Evolutionary conservation across 2,113 vertebrate species (phyloP), one percentile per base, ranked within the genome.

Genomic region (Microcebus griseorufus): DNA sequence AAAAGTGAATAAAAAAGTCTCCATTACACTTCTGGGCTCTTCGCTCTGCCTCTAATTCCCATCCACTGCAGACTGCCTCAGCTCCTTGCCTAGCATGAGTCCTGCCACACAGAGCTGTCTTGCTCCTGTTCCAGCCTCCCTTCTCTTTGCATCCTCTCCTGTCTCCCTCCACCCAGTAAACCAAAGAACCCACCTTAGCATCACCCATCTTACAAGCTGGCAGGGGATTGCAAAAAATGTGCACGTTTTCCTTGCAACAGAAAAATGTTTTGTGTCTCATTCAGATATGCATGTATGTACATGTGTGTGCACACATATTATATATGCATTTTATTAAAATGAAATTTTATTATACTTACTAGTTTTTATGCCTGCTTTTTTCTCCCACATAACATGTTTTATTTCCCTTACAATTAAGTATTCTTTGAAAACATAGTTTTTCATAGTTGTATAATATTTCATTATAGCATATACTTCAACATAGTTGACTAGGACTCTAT

Each of bases 401-500:
- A 73, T 90, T 95, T 84, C 37, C 23, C 37, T 93, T 69, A 72
- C 5, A 80, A 69, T 94, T 18, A 81, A 60, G 7, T 69, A 2
- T 70, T 91, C 53, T 94, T 94, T 88, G 20, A 85, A 84, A 78
- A 67, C 39, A 85, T 7, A 17, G 2, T 23, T 95, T 94, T 94
- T 45, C 34, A 58, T 45, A 48, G 27, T 65, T 81, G 20, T 37
- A 22, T 75, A 82, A 4, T 42, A 79, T 90, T 42, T 75, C 37
- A 60, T 42, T 69, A 25, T 75, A 13, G 34, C n/a, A 23, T 64
- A 2, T 17, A 82, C 69, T 48, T 5, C 37, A 60, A 73, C 18
- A 23, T 18, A 67, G 48, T 83, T 75, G 62, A 79, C 69, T 70
- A n/a, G 29, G 48, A 67, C 39, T n/a, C 29, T 23, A 29, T n/a